Evolutionary conservation across 2,797 vertebrate genomes (phyloP).

Genomic region (Tapirus indicus): DNA sequence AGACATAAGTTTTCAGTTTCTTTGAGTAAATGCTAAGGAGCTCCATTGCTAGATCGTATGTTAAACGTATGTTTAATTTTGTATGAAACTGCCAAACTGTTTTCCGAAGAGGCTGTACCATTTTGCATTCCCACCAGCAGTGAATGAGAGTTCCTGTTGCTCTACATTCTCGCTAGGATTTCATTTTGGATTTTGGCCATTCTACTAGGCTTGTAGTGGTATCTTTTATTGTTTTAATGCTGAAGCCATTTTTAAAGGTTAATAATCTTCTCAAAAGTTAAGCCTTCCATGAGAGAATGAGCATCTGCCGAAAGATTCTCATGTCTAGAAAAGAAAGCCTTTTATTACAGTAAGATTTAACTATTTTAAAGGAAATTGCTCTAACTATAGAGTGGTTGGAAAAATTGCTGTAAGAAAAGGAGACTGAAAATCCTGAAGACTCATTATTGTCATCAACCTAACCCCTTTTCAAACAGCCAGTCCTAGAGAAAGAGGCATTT

Average conservation of each 20-base stretch:
- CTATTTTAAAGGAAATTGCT: neutral
- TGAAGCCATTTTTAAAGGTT: constrained; percentile 1
- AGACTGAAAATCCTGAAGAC: neutral
- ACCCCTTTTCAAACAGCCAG: neutral
- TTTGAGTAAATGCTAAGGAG: neutral
- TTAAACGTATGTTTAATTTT: neutral
- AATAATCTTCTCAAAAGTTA: neutral
- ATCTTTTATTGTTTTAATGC: neutral
- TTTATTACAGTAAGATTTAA: neutral
- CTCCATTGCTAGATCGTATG: neutral
- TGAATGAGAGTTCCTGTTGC: neutral
- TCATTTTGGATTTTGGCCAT: neutral
- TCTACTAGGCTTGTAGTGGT: neutral
- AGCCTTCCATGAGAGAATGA: neutral
- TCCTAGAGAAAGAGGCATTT: neutral
- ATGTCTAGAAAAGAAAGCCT: neutral
- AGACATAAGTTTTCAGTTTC: neutral
- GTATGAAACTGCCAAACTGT: neutral
- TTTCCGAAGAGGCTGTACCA: neutral
- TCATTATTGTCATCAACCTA: neutral
- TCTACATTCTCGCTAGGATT: neutral
- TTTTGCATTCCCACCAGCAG: neutral
- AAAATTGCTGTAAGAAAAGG: neutral
- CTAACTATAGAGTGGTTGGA: neutral
- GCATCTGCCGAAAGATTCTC: neutral